Evolutionary conservation across 1,140 invertebrate species (phyloP).

Genomic region (Steinernema feltiae): DNA sequence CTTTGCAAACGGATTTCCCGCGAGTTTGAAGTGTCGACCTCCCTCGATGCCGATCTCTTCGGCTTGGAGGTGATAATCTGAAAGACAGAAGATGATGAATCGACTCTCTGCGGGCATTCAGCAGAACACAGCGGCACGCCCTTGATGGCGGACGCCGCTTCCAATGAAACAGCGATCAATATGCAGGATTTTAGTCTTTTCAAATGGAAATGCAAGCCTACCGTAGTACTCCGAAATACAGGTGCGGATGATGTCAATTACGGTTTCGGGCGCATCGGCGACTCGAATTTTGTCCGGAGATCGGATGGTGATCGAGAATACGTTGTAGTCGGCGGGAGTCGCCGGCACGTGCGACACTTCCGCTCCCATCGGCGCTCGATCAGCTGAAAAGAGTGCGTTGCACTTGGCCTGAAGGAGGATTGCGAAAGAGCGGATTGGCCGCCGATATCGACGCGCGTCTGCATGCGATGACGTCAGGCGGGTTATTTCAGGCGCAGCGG

Average conservation of each 20-base stretch:
- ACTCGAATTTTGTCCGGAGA: neutral
- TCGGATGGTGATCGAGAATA: constrained; percentile 1
- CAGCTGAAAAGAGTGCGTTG: neutral
- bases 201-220: neutral
- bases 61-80: too few relatives aligned
- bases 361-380: neutral
- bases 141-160: too few relatives aligned
- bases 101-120: too few relatives aligned
- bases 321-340: neutral
- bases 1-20: neutral
- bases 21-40: neutral
- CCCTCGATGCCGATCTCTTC: neutral
- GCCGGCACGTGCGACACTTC: neutral
- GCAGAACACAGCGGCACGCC: too few relatives aligned
- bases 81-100: too few relatives aligned
- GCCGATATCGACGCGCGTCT: too few relatives aligned
- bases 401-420: neutral
- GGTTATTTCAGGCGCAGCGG: too few relatives aligned
- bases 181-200: too few relatives aligned
- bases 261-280: neutral
- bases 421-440: neutral
- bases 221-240: neutral
- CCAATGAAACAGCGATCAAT: neutral
- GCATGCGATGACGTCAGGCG: neutral
- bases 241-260: neutral